Base-by-base conservation (phyloP, 1,140 invertebrate species). In the Eriosoma lanigerum region DNA sequence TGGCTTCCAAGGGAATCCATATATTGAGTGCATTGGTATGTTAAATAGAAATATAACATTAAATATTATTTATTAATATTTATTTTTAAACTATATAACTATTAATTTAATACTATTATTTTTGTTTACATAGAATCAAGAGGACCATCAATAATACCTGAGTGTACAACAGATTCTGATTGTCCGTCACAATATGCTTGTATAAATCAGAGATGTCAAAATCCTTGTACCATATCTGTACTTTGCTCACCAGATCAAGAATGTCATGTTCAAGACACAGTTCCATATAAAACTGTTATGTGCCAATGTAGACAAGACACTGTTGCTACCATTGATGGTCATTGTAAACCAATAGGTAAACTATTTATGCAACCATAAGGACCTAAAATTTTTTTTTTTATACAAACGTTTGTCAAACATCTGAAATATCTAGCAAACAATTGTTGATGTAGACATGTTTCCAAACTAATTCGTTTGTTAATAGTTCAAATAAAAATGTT, bases 301-400 rank as follows among this genome's bases (percentile, higher is more conserved):
- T 95, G 93, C 83, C 89, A 92, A 83, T 96, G 93, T 86, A 92
- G 93, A 52, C 87, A 89, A 6, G 92, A 94, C 82, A 91, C 89
- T 0, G 87, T 91, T 13, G 87, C 89, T 0, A 89, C 91, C 82
- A 84, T 85, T 17, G 88, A 89, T 62, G 91, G 91, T 82, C 88
- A 87, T 76, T 93, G 92, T 84, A 88, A 87, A 81, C 86, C 88
- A 26, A 90, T 92, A 32, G 85, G 88, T 89, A 85, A 82, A 24
- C 21, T 81, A 66, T 81, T 68, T 52, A 2, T 29, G 2, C 1
- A 17, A 17, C n/a, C n/a, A 44, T 19, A 46, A 24, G n/a, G n/a
- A n/a, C n/a, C n/a, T n/a, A n/a, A n/a, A n/a, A n/a, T n/a, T n/a
- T n/a, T n/a, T n/a, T n/a, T n/a, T n/a, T n/a, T n/a, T n/a, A n/a